These are phyloP conservation scores for Empis livida DNA, from an alignment of 2,888 invertebrate species.

Conservation along the genomic window DNA sequence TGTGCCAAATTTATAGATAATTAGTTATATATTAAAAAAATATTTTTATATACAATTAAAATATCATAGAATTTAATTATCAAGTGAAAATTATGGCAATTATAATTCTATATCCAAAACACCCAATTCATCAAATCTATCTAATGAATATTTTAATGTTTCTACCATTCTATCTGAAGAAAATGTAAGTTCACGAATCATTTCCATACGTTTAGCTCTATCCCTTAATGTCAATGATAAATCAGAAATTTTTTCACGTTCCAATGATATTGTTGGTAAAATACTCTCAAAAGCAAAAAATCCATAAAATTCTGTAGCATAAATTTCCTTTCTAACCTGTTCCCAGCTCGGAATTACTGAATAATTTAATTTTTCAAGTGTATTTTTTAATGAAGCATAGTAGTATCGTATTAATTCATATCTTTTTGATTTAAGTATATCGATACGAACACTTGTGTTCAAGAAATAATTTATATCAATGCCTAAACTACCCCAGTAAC, in stretches of 20 bases:
- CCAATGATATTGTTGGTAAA: conserved; percentile 14
- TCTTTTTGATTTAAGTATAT: conserved; percentile 10
- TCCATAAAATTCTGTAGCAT: conserved; percentile 13
- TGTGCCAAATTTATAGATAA: too few species aligned
- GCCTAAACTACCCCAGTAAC: conserved; percentile 12
- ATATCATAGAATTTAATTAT: too few species aligned
- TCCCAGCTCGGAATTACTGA: conserved; percentile 12
- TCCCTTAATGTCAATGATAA: conserved; percentile 9
- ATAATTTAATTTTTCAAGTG: conserved; percentile 11
- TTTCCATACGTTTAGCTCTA: conserved; percentile 4
- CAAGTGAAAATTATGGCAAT: too few species aligned
- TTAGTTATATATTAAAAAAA: too few species aligned
- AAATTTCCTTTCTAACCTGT: conserved; percentile 11
- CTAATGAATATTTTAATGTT: conserved; percentile 12
- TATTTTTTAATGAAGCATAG: conserved; percentile 8
- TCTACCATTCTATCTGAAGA: conserved; percentile 11
- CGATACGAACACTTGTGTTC: conserved; percentile 12
- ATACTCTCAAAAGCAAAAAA: conserved; percentile 13
- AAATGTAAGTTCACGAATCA: conserved; percentile 12
- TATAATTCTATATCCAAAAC: conserved; percentile 8
- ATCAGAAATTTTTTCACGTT: conserved; percentile 10
- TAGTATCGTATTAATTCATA: conserved; percentile 10
- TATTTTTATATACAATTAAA: too few species aligned
- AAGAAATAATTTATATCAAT: conserved; percentile 15
- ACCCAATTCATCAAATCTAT: conserved; percentile 13